phyloP scores from a whole-genome alignment of 2,888 invertebrate species.

The Panopea generosa region DNA sequence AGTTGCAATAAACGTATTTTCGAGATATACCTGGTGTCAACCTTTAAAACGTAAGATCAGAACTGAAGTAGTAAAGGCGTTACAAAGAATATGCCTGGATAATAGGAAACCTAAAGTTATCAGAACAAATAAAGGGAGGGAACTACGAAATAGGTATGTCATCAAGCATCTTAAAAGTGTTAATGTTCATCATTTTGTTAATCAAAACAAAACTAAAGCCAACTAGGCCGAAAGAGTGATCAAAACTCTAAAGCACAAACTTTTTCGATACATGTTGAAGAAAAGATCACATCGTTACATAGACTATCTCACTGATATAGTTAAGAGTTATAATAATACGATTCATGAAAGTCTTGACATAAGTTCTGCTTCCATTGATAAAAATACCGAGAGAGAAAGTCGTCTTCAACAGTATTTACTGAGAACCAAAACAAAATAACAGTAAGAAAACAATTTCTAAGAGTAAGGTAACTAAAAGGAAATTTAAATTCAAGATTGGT shows the following conservation, averaged over 20 bases:
- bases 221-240: slow-evolving; percentile 37
- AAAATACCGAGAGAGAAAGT: slow-evolving; percentile 20
- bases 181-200: slow-evolving; percentile 22
- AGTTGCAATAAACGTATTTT: not conserved
- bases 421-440: too few relatives aligned
- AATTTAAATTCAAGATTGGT: too few relatives aligned
- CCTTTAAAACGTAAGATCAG: not conserved
- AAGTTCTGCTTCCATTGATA: slow-evolving; percentile 14
- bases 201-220: slow-evolving; percentile 31
- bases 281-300: slow-evolving; percentile 21
- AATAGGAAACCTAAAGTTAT: slow-evolving; percentile 1
- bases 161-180: not conserved
- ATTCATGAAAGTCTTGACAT: slow-evolving; percentile 27
- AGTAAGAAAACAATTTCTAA: too few relatives aligned
- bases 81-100: not conserved
- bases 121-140: not conserved
- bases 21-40: not conserved
- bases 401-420: slow-evolving; percentile 25
- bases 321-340: slow-evolving; percentile 40
- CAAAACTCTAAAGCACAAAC: slow-evolving; percentile 23
- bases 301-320: slow-evolving; percentile 21
- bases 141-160: not conserved
- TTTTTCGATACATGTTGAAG: slow-evolving; percentile 32
- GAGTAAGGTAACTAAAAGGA: not conserved
- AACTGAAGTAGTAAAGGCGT: not conserved